Base-by-base conservation (phyloP, 2,113 vertebrate species). In the Pelobates fuscus region DNA sequence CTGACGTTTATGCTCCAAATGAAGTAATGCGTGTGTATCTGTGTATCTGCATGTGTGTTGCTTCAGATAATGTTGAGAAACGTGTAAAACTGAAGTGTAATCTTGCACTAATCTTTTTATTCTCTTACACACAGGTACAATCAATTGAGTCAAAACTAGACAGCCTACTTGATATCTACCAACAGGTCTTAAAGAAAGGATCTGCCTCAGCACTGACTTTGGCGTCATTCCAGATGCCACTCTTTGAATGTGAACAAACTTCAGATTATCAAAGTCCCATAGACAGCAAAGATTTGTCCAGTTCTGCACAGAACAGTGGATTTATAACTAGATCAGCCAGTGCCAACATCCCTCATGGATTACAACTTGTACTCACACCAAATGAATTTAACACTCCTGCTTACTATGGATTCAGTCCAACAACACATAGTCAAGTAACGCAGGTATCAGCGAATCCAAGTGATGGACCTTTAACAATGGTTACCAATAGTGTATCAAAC, bases 101-200 rank as follows among this genome's bases (percentile, higher is more conserved):
- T 37, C 32, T 30, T 67, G 27, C n/a, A 46, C 26, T 81, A 55
- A 77, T 6, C 2, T 27, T 58, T 75, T 71, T 27, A 25, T 68
- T 37, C 57, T 52, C 70, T 5, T 8, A 5, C 25, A 30, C 79
- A 2, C 55, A 99, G 97, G 97, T 99, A 20, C 94, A 97, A 87
- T 99, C 97, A 29, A 99, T 99, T 23, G 97, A 99, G 82, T 93
- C 95, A 27, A 99, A 99, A 87, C 70, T 99, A 70, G 97, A 99
- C 85, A 96, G 94, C 30, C 89, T 98, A 5, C 88, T 98, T 37
- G 97, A 98, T 70, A 94, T 98, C 78, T 98, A 98, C 74, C 93
- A 95, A 7, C 96, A 99, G 83, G 95, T 96, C 71, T 81, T 98
- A 77, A 89, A 89, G 23, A 98, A 97, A 85, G 95, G 97, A 78